A percentile compares a stretch with the other conserved stretches of the same genome.
These are phyloP conservation scores for Lophotis ruficrista DNA, from an alignment of 2,113 vertebrate genomes.

Conservation along the genomic window DNA sequence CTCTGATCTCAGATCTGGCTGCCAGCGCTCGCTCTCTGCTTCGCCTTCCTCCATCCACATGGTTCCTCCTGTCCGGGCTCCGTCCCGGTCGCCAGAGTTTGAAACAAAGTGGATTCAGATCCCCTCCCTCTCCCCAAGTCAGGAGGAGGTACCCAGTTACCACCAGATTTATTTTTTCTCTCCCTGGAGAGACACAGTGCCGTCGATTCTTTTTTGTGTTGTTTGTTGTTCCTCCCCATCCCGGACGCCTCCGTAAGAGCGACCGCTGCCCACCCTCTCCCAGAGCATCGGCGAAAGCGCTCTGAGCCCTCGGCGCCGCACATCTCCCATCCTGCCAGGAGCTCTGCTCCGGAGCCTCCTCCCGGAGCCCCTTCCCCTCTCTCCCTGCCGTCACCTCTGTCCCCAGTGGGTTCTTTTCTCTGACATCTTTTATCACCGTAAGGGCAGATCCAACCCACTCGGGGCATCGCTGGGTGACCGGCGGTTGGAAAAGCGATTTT, in stretches of 20 bases:
- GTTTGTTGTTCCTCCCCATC: background rate
- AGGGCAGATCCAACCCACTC: accelerated
- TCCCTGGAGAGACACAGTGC: background rate
- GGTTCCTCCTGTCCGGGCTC: background rate
- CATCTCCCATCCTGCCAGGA: background rate
- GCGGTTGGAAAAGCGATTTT: background rate
- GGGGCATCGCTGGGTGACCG: background rate
- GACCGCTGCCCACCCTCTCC: background rate
- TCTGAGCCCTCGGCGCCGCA: background rate
- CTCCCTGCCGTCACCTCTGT: background rate
- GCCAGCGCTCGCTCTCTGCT: background rate
- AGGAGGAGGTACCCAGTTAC: background rate
- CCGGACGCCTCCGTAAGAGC: background rate
- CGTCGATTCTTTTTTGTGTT: accelerated
- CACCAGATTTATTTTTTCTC: background rate
- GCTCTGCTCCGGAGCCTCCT: background rate
- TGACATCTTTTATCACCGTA: background rate
- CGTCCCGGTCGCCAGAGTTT: background rate
- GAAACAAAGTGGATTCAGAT: background rate
- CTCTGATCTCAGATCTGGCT: slow-evolving; percentile 65
- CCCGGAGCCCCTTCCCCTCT: background rate
- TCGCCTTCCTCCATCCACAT: slow-evolving; percentile 8
- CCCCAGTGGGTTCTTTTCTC: background rate
- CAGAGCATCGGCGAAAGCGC: accelerated
- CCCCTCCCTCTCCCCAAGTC: background rate